These are phyloP conservation scores for Darevskia mixta DNA, from an alignment of 2,797 vertebrate species.

Conservation along the genomic window DNA sequence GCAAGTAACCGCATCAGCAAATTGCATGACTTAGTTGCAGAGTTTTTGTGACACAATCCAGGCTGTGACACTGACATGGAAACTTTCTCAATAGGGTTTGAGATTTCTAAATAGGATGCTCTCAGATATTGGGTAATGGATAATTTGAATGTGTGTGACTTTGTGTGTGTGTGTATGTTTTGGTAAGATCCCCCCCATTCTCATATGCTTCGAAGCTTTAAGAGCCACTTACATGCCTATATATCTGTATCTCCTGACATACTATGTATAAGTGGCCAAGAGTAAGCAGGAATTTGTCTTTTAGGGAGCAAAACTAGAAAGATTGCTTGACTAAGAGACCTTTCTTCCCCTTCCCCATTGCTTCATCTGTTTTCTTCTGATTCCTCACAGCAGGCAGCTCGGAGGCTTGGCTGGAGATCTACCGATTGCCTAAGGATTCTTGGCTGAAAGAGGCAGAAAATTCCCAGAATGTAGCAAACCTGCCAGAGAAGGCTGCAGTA, in stretches of 20 bases:
- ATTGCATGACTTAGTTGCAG: not conserved
- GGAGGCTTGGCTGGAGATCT: conserved; percentile 87
- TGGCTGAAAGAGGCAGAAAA: conserved; percentile 86
- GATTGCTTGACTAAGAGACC: conserved; percentile 36
- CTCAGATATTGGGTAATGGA: not conserved
- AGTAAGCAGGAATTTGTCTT: not conserved
- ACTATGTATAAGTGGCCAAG: not conserved
- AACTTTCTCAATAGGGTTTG: not conserved
- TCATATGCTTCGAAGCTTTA: not conserved
- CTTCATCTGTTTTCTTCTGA: conserved; percentile 43
- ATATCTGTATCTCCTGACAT: not conserved
- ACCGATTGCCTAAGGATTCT: conserved; percentile 84
- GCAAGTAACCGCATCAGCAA: no score
- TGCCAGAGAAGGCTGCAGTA: conserved; percentile 53
- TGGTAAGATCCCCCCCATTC: not conserved
- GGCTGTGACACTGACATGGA: not conserved
- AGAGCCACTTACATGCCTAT: not conserved
- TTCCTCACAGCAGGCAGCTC: conserved; percentile 80
- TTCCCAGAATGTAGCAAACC: conserved; percentile 15
- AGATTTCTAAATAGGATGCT: not conserved
- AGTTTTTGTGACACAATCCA: not conserved
- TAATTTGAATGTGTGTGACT: not conserved
- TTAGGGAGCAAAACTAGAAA: conserved; percentile 19
- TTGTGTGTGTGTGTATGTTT: no score
- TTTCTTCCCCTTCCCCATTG: conserved; percentile 60